phyloP scores from a whole-genome alignment of 2,888 invertebrate species.

The Ornithoptera priamus region DNA sequence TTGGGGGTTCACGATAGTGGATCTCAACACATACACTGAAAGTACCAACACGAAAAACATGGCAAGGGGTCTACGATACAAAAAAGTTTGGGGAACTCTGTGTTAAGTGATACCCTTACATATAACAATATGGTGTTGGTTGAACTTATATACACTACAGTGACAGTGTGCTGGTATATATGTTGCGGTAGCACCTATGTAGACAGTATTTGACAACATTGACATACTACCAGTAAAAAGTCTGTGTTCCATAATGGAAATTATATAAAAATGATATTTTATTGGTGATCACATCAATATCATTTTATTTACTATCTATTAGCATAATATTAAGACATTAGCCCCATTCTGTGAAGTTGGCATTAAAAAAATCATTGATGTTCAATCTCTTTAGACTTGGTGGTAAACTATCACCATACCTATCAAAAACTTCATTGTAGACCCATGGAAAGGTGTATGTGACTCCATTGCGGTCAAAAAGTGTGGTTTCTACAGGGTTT shows the following conservation, averaged over 20 bases:
- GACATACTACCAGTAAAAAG: no score
- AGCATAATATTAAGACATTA: conserved; percentile 31
- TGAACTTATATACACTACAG: no score
- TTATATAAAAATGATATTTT: neutral
- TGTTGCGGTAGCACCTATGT: no score
- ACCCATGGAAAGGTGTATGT: conserved; percentile 77
- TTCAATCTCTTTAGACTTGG: conserved; percentile 81
- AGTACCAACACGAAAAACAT: no score
- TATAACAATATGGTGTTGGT: no score
- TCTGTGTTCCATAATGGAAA: neutral
- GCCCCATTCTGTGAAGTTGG: conserved; percentile 80
- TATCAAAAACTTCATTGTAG: conserved; percentile 72
- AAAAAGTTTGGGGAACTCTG: no score
- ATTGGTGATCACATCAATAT: neutral
- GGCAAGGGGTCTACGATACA: no score
- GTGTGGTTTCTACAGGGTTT: conserved; percentile 37
- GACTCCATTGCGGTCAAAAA: conserved; percentile 59
- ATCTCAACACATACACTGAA: no score
- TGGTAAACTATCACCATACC: conserved; percentile 73
- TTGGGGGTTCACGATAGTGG: no score
- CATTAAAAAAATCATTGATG: conserved; percentile 72
- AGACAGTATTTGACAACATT: no score
- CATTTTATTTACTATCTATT: neutral
- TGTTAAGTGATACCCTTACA: no score
- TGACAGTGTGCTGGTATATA: no score